Conservation (phyloP, 2,113 vertebrate species). For the Telmatochromis brichardi region DNA sequence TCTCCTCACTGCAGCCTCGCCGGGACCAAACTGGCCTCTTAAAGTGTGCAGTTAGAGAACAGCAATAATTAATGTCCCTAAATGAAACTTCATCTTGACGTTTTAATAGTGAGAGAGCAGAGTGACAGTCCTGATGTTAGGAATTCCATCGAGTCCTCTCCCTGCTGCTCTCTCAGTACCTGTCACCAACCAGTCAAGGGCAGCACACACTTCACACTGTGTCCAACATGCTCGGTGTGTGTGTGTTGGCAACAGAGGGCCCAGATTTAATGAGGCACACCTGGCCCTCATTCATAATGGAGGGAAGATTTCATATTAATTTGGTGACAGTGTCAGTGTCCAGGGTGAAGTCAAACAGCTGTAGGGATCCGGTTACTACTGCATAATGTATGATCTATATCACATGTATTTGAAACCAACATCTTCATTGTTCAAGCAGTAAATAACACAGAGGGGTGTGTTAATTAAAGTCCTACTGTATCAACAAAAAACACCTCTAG, state of each 20-base stretch:
- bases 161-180: not conserved
- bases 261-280: conserved; percentile 70
- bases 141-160: conserved; percentile 8
- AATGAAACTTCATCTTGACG: conserved; percentile 11
- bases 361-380: conserved; percentile 50
- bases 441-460: not conserved
- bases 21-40: conserved; percentile 8
- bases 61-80: conserved; percentile 50
- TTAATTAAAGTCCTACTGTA: not conserved
- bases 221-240: not conserved
- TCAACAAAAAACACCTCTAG: not conserved
- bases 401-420: conserved; percentile 36
- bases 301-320: conserved; percentile 69
- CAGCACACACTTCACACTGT: conserved; percentile 15
- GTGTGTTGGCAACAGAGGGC: conserved; percentile 25
- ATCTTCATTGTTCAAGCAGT: conserved; percentile 29
- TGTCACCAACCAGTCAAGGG: conserved; percentile 49
- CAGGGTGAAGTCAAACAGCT: conserved; percentile 67
- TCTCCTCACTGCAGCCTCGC: not conserved
- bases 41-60: conserved; percentile 6
- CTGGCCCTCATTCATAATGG: conserved; percentile 73
- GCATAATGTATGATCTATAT: conserved; percentile 63
- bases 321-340: conserved; percentile 61
- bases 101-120: not conserved
- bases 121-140: not conserved